Conservation (phyloP, 2,888 invertebrate genomes). For the Eupeodes latifasciatus region DNA sequence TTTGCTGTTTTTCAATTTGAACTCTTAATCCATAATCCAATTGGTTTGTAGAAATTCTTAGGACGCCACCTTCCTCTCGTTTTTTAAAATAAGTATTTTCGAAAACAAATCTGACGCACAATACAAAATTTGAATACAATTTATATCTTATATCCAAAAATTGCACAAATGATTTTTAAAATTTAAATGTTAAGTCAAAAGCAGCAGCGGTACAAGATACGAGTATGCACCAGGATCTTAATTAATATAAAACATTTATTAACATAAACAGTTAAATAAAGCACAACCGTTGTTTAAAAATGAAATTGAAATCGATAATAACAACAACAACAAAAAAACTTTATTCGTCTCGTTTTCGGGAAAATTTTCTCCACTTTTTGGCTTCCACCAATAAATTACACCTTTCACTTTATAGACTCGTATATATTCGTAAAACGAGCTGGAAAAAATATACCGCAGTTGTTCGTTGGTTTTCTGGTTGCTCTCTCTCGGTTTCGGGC, state of each 20-base stretch:
- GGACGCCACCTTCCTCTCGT: neutral
- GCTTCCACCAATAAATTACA: slow-evolving; percentile 47
- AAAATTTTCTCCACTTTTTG: slow-evolving; percentile 62
- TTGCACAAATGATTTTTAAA: neutral
- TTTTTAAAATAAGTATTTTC: neutral
- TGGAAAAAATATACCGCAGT: slow-evolving; percentile 42
- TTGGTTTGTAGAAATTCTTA: neutral
- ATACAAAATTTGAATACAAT: neutral
- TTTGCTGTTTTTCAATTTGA: neutral
- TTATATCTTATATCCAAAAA: neutral
- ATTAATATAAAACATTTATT: neutral
- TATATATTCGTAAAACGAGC: slow-evolving; percentile 22
- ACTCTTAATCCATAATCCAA: slow-evolving; percentile 70
- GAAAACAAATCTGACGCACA: too few species aligned
- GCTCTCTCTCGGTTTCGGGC: slow-evolving; percentile 35
- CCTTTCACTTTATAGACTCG: slow-evolving; percentile 66
- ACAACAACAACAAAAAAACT: slow-evolving; percentile 11
- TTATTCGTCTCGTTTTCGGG: slow-evolving; percentile 44
- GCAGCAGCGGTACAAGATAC: too few species aligned
- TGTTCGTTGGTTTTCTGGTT: neutral
- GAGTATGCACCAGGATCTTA: neutral
- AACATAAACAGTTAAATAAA: slow-evolving; percentile 5
- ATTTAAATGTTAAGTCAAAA: neutral
- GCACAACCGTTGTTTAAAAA: slow-evolving; percentile 44
- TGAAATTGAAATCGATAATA: slow-evolving; percentile 68